These are phyloP conservation scores for Pangasianodon hypophthalmus DNA, from an alignment of 2,113 vertebrate species.

Conservation along the genomic window DNA sequence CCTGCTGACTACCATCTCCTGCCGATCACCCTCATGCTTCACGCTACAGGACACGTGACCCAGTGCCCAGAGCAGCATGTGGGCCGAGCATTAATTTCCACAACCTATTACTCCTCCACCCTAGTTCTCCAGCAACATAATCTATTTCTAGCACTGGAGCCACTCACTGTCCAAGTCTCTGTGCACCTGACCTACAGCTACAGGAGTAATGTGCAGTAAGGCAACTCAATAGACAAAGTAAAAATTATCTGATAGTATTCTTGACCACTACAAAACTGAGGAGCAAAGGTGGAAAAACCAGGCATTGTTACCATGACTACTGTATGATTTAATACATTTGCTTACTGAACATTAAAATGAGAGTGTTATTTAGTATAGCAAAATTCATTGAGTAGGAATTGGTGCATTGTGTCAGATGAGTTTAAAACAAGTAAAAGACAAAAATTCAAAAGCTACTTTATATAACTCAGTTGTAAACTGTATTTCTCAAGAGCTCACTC, in stretches of 20 bases:
- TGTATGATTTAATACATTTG: background rate
- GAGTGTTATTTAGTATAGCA: background rate
- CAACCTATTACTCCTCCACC: constrained; percentile 24
- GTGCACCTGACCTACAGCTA: constrained; percentile 16
- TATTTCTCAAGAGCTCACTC: background rate
- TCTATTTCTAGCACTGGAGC: background rate
- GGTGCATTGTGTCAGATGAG: background rate
- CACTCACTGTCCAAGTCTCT: background rate
- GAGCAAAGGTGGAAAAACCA: constrained; percentile 9
- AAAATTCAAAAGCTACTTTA: background rate
- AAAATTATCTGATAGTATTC: background rate
- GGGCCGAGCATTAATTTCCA: constrained; percentile 25
- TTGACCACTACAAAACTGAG: background rate
- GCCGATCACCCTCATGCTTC: constrained; percentile 7
- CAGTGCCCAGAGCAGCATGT: background rate
- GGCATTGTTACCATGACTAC: constrained; percentile 15
- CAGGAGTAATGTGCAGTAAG: background rate
- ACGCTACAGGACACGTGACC: constrained; percentile 23
- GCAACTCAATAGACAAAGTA: constrained; percentile 13
- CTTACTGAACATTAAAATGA: background rate
- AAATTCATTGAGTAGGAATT: background rate
- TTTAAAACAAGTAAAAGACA: background rate
- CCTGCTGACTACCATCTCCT: constrained; percentile 35
- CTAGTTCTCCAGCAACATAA: background rate
- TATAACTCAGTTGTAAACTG: background rate